Evolutionary conservation across 1,140 invertebrate genomes (phyloP).

Genomic region (Formica selysi): DNA sequence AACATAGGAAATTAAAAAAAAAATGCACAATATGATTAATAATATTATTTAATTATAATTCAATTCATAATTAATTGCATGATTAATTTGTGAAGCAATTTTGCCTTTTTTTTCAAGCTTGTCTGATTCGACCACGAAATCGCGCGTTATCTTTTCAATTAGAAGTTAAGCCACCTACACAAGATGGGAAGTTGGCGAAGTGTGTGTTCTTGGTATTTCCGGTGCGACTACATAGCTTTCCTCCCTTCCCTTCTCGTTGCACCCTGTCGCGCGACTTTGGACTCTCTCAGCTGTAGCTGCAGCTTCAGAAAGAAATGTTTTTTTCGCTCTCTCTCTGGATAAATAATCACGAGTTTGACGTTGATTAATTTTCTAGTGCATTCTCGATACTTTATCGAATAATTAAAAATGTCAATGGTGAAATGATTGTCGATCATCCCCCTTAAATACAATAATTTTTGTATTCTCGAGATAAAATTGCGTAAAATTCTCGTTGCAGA

Average conservation of each 20-base stretch:
- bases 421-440: neutral
- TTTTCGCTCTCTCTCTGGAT: neutral
- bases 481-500: too few species aligned
- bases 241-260: neutral
- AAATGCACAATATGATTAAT: neutral
- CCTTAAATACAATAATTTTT: slow-evolving; percentile 15
- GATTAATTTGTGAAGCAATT: neutral
- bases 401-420: neutral
- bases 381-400: neutral
- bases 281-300: neutral
- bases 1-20: neutral
- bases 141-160: slow-evolving; percentile 55
- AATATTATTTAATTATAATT: slow-evolving; percentile 12
- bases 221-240: slow-evolving; percentile 51
- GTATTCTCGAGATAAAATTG: neutral
- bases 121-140: slow-evolving; percentile 48
- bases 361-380: neutral
- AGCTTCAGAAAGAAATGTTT: neutral
- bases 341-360: neutral
- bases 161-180: slow-evolving; percentile 61
- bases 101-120: neutral
- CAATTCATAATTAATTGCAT: neutral
- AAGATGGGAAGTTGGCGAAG: slow-evolving; percentile 63
- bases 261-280: neutral
- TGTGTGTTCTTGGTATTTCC: slow-evolving; percentile 72